phyloP scores from a whole-genome alignment of 2,888 invertebrate genomes.

The Pherbina coryleti region DNA sequence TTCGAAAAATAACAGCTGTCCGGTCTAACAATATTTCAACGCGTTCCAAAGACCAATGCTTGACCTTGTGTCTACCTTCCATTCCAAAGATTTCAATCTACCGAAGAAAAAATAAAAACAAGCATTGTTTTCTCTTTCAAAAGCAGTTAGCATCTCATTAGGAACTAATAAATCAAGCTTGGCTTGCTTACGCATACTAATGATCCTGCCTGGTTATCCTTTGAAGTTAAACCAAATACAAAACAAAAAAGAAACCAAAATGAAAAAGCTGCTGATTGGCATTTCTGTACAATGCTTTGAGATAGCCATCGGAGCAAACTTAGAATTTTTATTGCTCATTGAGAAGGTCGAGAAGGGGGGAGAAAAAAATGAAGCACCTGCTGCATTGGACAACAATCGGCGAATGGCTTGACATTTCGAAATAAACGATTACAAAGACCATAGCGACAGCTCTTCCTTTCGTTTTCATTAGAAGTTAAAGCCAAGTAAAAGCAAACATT shows the following conservation, averaged over 20 bases:
- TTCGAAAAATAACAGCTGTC: too few species aligned
- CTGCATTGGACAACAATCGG: background rate
- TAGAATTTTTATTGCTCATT: conserved; percentile 27
- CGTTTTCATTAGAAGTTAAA: background rate
- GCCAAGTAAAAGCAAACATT: background rate
- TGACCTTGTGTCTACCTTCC: background rate
- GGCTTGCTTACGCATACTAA: conserved; percentile 13
- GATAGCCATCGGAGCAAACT: background rate
- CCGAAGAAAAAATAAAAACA: background rate
- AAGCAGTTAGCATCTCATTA: conserved; percentile 18
- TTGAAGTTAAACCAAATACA: background rate
- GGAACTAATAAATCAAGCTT: conserved; percentile 31
- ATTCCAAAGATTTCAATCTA: background rate
- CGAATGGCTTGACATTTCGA: conserved; percentile 7
- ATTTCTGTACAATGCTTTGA: background rate
- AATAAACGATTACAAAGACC: conserved; percentile 18
- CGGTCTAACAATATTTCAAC: too few species aligned
- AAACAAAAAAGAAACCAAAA: background rate
- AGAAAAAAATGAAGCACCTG: conserved; percentile 20
- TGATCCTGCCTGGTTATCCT: background rate
- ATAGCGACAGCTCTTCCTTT: background rate
- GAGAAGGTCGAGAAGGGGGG: background rate
- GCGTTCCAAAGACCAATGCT: background rate
- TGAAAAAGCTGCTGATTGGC: background rate
- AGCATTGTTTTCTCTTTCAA: background rate